Evolutionary conservation across 2,797 vertebrate genomes (phyloP).

Genomic region (Pristis pectinata): DNA sequence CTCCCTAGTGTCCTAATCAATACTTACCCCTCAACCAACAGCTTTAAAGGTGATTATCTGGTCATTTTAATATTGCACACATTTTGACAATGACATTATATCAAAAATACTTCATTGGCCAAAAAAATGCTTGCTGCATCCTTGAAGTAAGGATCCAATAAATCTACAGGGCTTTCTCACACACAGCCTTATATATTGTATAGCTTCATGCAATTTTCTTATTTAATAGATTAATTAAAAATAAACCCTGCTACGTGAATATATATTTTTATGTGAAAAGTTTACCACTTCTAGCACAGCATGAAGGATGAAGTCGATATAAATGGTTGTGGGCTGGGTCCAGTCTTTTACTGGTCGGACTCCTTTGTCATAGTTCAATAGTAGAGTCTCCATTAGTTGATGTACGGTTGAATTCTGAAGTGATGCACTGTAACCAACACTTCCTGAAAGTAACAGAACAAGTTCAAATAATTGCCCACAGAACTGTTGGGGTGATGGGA

Average conservation of each 20-base stretch:
- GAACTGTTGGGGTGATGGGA: neutral
- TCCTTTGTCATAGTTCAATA: slow-evolving; percentile 66
- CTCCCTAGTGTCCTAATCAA: no score
- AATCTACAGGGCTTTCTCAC: neutral
- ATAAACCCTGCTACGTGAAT: neutral
- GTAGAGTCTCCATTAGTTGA: slow-evolving; percentile 65
- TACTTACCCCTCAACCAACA: neutral
- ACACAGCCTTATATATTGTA: neutral
- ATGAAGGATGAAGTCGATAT: slow-evolving; percentile 68
- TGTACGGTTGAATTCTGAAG: slow-evolving; percentile 64
- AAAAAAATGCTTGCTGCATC: neutral
- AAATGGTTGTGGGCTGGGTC: slow-evolving; percentile 61
- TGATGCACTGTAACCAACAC: slow-evolving; percentile 51
- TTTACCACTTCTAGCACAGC: slow-evolving; percentile 76
- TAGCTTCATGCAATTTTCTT: neutral
- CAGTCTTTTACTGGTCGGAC: slow-evolving; percentile 73
- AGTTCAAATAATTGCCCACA: neutral
- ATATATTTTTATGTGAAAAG: neutral
- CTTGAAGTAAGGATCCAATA: neutral
- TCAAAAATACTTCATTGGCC: neutral
- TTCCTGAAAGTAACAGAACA: slow-evolving; percentile 48
- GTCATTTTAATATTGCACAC: neutral
- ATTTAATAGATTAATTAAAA: neutral
- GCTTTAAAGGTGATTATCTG: neutral
- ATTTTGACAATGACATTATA: no score